Evolutionary conservation across 2,797 vertebrate genomes (phyloP), one percentile per base, ranked within the genome.

Genomic region (Lepus oiostolus): DNA sequence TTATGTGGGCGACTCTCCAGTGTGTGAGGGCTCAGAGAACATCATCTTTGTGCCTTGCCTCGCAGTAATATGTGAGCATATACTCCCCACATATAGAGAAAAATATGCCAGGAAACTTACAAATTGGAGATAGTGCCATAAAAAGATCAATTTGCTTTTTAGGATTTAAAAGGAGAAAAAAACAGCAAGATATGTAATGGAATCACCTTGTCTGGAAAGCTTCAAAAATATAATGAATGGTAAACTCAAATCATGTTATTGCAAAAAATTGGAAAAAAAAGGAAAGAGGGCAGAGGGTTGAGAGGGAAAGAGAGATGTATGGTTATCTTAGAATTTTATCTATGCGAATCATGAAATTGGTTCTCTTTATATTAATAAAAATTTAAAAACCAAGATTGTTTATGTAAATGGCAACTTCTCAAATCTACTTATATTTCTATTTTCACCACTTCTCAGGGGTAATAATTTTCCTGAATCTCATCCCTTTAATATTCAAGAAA

Each of bases 131-230:
- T 7, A 60, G 7, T 58, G 12, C 30, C 4, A 17, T 88, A 32
- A 74, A 80, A 38, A 24, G 28, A 81, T 38, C 32, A 26, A 52
- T 93, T 87, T 86, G 80, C 42, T 50, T 72, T 80, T 85, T 75
- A 74, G 67, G 9, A 67, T 58, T 58, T 58, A 21, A 16, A 58
- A 58, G 19, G 54, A 58, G 17, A 21, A 9, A 58, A 13, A 58
- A 38, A 6, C 50, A 82, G 28, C 65, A 50, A 81, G 13, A 9
- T n/a, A 47, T 26, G 22, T 32, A 16, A 35, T 7, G 24, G 28
- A 84, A 70, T 94, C 26, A 6, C 52, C 54, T 89, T 63, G 21
- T 26, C 65, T 42, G 38, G 63, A 38, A 82, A 88, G 3, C 32
- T 71, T 52, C 54, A 42, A 88, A n/a, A 94, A 11, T 13, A 9